Evolutionary conservation across 2,797 vertebrate species (phyloP), one percentile per base, ranked within the genome.

Genomic region (Chaenodraco wilsoni): DNA sequence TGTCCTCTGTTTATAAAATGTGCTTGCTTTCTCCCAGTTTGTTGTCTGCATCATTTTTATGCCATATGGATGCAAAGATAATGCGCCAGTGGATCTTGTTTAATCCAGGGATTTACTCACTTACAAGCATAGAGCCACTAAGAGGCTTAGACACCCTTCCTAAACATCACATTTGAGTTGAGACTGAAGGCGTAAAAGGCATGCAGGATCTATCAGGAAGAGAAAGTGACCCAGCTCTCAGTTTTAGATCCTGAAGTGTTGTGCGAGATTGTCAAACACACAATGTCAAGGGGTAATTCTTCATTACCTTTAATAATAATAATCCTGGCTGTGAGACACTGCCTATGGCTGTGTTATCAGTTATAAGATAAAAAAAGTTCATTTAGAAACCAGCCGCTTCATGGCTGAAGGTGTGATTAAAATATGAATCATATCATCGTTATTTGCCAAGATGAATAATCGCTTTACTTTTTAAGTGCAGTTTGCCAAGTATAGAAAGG

Each of bases 91-190:
- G 68, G 69, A 76, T 88, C 52, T 62, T 72, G 73, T 87, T 87
- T 85, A 81, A 84, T 87, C 76, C 76, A 49, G 48, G 61, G 75
- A 75, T 88, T 87, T 82, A 75, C 72, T 88, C 69, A 76, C 64
- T 85, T 81, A 82, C 78, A 83, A 85, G 76, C 75, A 69, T 51
- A 75, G 63, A 85, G 72, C 52, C 72, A 75, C 77, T 80, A 80
- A 89, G 81, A 89, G 60, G 87, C 83, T 84, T 84, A 87, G 81
- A 82, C 56, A 61, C 75, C 59, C 62, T 67, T 65, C 69, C 75
- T 74, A 83, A 89, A 82, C 85, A 79, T 83, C 19, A 41, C 40
- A 7, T 59, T 82, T 75, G 49, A 67, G 57, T 73, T 72, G 55
- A 65, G 68, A 82, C 72, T 82, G 78, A 73, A 65, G 81, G 49